These are phyloP conservation scores for Lipophrys pholis DNA, from an alignment of 2,113 vertebrate species.

Conservation along the genomic window DNA sequence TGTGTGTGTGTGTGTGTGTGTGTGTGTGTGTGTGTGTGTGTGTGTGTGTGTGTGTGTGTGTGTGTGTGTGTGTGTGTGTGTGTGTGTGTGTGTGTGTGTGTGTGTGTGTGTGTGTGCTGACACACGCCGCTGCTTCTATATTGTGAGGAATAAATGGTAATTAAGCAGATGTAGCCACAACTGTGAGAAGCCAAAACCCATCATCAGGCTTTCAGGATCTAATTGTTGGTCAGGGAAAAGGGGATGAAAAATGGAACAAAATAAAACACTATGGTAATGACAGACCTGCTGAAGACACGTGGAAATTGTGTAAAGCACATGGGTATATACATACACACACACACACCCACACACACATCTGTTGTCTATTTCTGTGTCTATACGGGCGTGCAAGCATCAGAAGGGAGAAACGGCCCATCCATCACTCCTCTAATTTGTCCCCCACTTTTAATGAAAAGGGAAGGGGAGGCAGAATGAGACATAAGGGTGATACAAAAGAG, in stretches of 20 bases:
- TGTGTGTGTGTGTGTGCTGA: too few species aligned
- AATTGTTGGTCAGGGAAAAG: constrained; percentile 39
- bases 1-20: constrained; percentile 9
- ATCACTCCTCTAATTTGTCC: constrained; percentile 47
- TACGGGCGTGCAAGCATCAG: background rate
- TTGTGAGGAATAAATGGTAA: constrained; percentile 58
- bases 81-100: too few species aligned
- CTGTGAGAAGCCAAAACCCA: constrained; percentile 42
- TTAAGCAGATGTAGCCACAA: constrained; percentile 64
- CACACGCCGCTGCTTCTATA: constrained; percentile 9
- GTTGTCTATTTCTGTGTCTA: constrained; percentile 17
- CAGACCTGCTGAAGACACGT: background rate
- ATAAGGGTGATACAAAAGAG: constrained; percentile 1
- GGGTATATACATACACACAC: background rate
- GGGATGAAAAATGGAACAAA: background rate
- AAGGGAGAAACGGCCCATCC: constrained; percentile 28
- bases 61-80: background rate
- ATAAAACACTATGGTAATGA: constrained; percentile 3
- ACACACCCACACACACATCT: background rate
- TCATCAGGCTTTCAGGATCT: constrained; percentile 26
- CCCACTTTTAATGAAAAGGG: constrained; percentile 35
- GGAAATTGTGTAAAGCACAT: background rate
- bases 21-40: constrained; percentile 20
- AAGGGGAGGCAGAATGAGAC: background rate
- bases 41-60: constrained; percentile 26